These are phyloP conservation scores for Tetropium fuscum DNA, from an alignment of 2,888 invertebrate species.

Conservation along the genomic window DNA sequence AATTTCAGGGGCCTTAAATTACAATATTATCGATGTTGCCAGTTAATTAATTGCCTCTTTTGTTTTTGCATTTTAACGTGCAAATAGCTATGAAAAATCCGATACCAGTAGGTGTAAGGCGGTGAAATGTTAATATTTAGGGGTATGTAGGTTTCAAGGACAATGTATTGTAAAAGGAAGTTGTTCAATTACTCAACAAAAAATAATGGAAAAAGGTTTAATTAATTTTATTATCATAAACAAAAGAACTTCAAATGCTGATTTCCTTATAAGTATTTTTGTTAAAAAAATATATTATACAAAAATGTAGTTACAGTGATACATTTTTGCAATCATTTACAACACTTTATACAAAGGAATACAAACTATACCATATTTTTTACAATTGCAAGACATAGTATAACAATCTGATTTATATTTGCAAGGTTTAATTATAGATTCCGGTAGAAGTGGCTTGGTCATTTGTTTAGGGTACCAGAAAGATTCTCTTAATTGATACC, in stretches of 20 bases:
- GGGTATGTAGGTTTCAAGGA: no score
- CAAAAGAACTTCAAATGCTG: no score
- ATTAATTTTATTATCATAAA: no score
- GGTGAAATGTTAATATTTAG: no score
- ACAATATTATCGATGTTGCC: not conserved
- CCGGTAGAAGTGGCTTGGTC: constrained; percentile 14
- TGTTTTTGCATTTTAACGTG: not conserved
- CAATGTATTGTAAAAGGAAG: not conserved
- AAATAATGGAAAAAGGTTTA: no score
- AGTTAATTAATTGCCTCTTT: not conserved
- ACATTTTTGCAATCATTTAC: not conserved
- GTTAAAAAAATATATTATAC: not conserved
- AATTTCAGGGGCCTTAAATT: no score
- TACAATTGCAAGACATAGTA: constrained; percentile 22
- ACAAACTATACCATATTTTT: constrained; percentile 5
- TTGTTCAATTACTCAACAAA: no score
- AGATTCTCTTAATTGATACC: no score
- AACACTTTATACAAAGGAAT: constrained; percentile 2
- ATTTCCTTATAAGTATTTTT: not conserved
- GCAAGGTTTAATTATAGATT: constrained; percentile 16
- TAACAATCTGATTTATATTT: constrained; percentile 10
- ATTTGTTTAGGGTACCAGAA: constrained; percentile 5
- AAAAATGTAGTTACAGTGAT: not conserved
- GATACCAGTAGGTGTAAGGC: not conserved
- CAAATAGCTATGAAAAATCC: not conserved